Evolutionary conservation across 2,888 invertebrate genomes (phyloP).

Genomic region (Ashinkailepas kermadecensis): DNA sequence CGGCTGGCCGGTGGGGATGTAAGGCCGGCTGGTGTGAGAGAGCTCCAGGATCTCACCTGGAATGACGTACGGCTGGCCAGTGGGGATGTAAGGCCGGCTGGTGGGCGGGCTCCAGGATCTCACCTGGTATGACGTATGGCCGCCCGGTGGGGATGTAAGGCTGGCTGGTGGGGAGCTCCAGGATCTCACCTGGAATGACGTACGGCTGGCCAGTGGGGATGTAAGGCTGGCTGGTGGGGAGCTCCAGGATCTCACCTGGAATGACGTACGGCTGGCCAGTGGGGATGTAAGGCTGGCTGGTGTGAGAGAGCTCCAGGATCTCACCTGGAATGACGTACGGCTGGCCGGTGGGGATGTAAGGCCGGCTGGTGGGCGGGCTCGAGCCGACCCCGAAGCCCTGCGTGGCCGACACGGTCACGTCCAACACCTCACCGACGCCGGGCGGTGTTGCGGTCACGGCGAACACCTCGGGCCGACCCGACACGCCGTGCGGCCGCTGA

Average conservation of each 20-base stretch:
- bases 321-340: constrained; percentile 26
- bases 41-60: no score
- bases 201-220: no score
- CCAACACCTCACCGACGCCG: constrained; percentile 29
- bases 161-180: no score
- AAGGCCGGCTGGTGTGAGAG: no score
- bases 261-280: constrained; percentile 20
- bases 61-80: no score
- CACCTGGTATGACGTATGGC: no score
- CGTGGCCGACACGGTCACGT: constrained; percentile 33
- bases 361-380: neutral
- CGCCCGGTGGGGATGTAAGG: no score
- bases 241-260: constrained; percentile 24
- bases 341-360: constrained; percentile 18
- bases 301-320: neutral
- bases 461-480: constrained; percentile 25
- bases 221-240: no score
- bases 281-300: constrained; percentile 3
- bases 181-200: no score
- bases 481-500: constrained; percentile 12
- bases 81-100: no score
- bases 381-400: constrained; percentile 29
- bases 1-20: no score
- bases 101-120: no score
- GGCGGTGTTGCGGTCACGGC: constrained; percentile 24